Conservation (phyloP, 2,888 invertebrate species). For the Harpalus rubripes region DNA sequence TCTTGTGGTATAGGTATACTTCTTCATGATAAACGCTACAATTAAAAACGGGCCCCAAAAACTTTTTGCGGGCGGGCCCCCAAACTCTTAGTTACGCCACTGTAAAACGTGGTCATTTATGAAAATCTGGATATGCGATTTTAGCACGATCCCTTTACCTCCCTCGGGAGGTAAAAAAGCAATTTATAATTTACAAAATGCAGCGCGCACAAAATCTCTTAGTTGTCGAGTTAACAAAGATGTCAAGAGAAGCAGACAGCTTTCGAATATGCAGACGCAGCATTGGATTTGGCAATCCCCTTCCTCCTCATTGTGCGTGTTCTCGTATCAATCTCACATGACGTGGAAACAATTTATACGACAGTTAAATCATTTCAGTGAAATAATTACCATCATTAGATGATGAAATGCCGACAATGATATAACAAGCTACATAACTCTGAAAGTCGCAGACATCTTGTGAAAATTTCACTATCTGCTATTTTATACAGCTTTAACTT, state of each 20-base stretch:
- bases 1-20: too few species aligned
- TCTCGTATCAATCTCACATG: conserved; percentile 60
- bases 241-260: conserved; percentile 16
- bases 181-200: neutral
- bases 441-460: neutral
- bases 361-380: conserved; percentile 60
- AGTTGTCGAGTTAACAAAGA: conserved; percentile 14
- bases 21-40: too few species aligned
- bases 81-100: too few species aligned
- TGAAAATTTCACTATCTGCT: conserved; percentile 5
- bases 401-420: conserved; percentile 58
- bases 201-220: neutral
- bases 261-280: conserved; percentile 38
- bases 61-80: too few species aligned
- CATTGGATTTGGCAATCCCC: conserved; percentile 18
- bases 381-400: conserved; percentile 63
- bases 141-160: too few species aligned
- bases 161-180: too few species aligned
- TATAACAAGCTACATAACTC: conserved; percentile 43
- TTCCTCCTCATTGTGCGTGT: conserved; percentile 52
- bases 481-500: conserved; percentile 33
- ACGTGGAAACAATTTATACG: conserved; percentile 61
- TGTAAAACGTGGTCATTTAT: too few species aligned
- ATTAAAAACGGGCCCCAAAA: too few species aligned
- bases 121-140: too few species aligned